phyloP scores from a whole-genome alignment of 2,113 vertebrate species.

The Pluvialis apricaria region DNA sequence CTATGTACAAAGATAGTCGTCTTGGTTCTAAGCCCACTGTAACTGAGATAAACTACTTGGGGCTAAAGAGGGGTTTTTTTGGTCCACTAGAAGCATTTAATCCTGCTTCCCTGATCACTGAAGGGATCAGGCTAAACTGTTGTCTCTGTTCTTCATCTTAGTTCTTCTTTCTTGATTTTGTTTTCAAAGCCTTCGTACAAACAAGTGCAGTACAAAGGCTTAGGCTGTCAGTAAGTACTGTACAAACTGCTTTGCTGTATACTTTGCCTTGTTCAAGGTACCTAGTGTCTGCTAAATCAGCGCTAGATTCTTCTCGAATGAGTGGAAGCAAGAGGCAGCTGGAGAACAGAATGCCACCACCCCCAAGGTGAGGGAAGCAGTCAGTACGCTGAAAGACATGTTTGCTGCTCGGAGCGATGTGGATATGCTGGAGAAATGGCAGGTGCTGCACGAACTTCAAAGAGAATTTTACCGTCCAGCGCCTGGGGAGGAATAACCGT shows the following conservation, averaged over 20 bases:
- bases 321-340: background rate
- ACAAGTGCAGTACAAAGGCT: background rate
- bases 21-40: background rate
- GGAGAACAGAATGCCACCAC: background rate
- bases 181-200: background rate
- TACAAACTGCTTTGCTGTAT: background rate
- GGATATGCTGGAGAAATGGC: background rate
- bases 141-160: background rate
- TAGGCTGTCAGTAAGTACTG: background rate
- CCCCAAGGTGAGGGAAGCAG: background rate
- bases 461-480: background rate
- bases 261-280: background rate
- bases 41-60: background rate
- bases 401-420: background rate
- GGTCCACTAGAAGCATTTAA: background rate
- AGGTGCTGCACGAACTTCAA: background rate
- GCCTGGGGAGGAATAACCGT: background rate
- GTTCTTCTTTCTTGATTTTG: background rate
- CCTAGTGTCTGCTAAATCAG: background rate
- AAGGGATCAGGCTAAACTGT: background rate
- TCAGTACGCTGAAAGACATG: background rate
- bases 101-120: background rate
- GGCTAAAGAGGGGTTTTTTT: background rate
- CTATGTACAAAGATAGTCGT: rapidly evolving
- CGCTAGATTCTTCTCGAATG: background rate